Percentiles rank a stretch among this genome's conserved stretches.
Conservation (phyloP, 2,113 vertebrate species). For the Leptobrachium leishanense region DNA sequence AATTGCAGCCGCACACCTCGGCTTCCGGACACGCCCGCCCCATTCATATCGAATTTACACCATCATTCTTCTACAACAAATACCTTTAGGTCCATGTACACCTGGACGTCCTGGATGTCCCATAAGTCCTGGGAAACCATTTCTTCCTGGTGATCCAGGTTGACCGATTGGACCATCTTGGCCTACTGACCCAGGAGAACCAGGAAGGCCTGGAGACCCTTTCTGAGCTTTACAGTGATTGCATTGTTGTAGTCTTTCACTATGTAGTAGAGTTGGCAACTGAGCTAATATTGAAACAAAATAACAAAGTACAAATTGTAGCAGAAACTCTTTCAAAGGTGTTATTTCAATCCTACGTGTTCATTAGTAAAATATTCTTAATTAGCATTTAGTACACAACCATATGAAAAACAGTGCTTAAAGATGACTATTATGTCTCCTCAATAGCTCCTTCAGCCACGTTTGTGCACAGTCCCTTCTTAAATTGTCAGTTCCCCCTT, state of each 20-base stretch:
- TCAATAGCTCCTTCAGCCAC: too few relatives aligned
- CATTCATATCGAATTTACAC: too few relatives aligned
- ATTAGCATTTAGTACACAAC: too few relatives aligned
- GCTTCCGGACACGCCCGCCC: too few relatives aligned
- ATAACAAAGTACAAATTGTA: neutral
- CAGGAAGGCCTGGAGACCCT: conserved; percentile 77
- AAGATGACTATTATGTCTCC: too few relatives aligned
- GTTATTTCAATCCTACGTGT: too few relatives aligned
- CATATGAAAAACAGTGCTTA: too few relatives aligned
- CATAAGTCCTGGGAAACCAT: conserved; percentile 76
- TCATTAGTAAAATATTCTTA: too few relatives aligned
- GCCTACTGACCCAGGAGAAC: conserved; percentile 79
- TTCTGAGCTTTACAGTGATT: conserved; percentile 75
- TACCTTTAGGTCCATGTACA: conserved; percentile 85
- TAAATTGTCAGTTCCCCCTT: too few relatives aligned
- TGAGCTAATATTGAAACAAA: conserved; percentile 69
- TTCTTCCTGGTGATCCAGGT: conserved; percentile 80
- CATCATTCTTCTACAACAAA: neutral
- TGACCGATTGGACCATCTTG: conserved; percentile 80
- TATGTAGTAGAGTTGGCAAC: conserved; percentile 78
- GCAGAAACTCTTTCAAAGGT: too few relatives aligned
- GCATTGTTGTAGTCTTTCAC: conserved; percentile 79
- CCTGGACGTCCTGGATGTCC: conserved; percentile 83
- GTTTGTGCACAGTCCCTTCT: too few relatives aligned
- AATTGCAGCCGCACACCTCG: too few relatives aligned